phyloP scores from a whole-genome alignment of 64 coral and sea anemone species.

The Exaiptasia diaphana region DNA sequence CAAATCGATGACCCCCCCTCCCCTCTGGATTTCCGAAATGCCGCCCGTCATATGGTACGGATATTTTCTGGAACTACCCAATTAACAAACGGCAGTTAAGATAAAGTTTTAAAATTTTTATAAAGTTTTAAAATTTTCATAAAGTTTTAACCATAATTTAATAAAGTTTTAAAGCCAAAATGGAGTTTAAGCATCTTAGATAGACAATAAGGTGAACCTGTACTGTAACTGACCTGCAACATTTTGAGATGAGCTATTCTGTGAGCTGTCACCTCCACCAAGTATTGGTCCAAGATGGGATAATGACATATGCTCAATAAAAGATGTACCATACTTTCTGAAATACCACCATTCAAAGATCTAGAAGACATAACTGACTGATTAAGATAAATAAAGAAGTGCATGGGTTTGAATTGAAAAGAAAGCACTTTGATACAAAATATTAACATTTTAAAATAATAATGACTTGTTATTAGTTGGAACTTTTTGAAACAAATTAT shows the following conservation, averaged over 20 bases:
- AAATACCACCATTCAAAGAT: slow-evolving; percentile 99
- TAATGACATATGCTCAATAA: slow-evolving; percentile 94
- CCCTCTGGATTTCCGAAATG: no score
- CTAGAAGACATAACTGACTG: slow-evolving; percentile 30
- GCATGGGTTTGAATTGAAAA: not conserved
- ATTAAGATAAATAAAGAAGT: not conserved
- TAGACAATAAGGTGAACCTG: no score
- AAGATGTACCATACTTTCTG: slow-evolving; percentile 91
- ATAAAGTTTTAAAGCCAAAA: not conserved
- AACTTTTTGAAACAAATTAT: no score
- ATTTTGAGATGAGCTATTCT: slow-evolving; percentile 70
- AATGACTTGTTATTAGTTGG: no score
- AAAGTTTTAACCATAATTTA: not conserved
- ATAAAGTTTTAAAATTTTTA: no score
- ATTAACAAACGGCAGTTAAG: no score
- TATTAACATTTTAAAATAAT: no score
- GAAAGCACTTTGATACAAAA: no score
- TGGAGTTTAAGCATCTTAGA: no score
- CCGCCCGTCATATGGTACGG: no score
- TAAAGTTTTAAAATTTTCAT: not conserved
- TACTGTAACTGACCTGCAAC: slow-evolving; percentile 59
- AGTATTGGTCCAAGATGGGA: slow-evolving; percentile 85
- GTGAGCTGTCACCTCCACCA: slow-evolving; percentile 58
- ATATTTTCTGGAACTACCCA: no score
- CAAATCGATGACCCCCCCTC: no score